phyloP scores from a whole-genome alignment of 2,888 invertebrate species.

The Epirrita christyi region DNA sequence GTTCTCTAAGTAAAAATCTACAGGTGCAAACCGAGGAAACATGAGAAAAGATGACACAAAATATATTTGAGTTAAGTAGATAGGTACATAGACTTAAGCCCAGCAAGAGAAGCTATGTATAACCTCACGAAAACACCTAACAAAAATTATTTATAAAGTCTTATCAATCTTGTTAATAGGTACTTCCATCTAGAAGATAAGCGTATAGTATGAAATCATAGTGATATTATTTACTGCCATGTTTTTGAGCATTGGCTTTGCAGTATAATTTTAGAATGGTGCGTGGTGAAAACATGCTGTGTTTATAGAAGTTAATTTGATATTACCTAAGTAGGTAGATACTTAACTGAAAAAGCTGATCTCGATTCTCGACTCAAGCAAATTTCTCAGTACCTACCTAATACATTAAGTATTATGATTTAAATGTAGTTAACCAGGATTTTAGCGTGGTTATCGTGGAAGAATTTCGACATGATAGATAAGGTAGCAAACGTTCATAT shows the following conservation, averaged over 20 bases:
- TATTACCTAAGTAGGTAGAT: no score
- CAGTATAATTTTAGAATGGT: not conserved
- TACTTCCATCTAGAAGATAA: conserved; percentile 21
- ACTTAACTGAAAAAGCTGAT: no score
- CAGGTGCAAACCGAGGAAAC: not conserved
- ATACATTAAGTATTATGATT: not conserved
- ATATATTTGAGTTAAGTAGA: not conserved
- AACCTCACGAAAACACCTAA: conserved; percentile 9
- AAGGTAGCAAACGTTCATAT: conserved; percentile 74
- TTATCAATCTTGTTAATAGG: conserved; percentile 20
- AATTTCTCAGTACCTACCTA: no score
- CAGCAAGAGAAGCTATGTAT: not conserved
- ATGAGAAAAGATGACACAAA: not conserved
- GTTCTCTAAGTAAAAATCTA: not conserved
- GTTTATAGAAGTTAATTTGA: no score
- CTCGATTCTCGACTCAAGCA: no score
- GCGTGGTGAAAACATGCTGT: no score
- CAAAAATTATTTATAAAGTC: conserved; percentile 13
- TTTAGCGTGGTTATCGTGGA: conserved; percentile 63
- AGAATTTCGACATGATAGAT: conserved; percentile 83
- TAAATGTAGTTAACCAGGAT: conserved; percentile 48
- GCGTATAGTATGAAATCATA: conserved; percentile 16
- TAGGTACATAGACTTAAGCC: no score
- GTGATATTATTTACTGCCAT: not conserved
- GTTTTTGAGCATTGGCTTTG: not conserved